Evolutionary conservation across 2,797 vertebrate genomes (phyloP).

Genomic region (Helicolenus hilgendorfi): DNA sequence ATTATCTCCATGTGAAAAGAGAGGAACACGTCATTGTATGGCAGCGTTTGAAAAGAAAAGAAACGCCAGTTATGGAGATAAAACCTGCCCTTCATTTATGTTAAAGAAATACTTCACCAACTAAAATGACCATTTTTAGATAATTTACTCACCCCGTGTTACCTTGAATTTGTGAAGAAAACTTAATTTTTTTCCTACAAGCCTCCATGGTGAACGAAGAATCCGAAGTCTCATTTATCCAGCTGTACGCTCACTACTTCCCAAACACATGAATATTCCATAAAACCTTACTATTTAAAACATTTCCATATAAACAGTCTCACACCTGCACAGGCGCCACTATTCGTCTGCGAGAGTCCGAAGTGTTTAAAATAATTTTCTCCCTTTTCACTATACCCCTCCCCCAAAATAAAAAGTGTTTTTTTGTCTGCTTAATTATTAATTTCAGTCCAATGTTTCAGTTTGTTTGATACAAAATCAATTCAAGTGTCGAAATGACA

Average conservation of each 20-base stretch:
- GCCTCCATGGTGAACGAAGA: too few species aligned
- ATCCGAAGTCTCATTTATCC: neutral
- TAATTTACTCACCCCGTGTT: neutral
- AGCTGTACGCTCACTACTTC: neutral
- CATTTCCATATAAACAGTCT: neutral
- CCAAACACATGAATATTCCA: neutral
- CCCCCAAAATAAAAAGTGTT: too few species aligned
- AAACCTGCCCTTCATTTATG: neutral
- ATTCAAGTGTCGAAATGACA: too few species aligned
- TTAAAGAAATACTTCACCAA: neutral
- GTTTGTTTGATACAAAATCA: too few species aligned
- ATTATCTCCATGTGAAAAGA: constrained; percentile 51
- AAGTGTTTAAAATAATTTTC: too few species aligned
- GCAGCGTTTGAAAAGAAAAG: constrained; percentile 40
- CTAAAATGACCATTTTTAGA: neutral
- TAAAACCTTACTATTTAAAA: neutral
- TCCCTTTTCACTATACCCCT: too few species aligned
- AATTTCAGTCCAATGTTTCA: too few species aligned
- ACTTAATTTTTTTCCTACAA: too few species aligned
- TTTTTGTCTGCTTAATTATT: too few species aligned
- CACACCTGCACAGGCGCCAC: neutral
- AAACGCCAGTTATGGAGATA: neutral
- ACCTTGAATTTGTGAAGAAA: neutral
- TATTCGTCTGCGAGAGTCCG: too few species aligned
- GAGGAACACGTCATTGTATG: constrained; percentile 37